phyloP scores from a whole-genome alignment of 2,797 vertebrate genomes.

The Phalloptychus januarius region DNA sequence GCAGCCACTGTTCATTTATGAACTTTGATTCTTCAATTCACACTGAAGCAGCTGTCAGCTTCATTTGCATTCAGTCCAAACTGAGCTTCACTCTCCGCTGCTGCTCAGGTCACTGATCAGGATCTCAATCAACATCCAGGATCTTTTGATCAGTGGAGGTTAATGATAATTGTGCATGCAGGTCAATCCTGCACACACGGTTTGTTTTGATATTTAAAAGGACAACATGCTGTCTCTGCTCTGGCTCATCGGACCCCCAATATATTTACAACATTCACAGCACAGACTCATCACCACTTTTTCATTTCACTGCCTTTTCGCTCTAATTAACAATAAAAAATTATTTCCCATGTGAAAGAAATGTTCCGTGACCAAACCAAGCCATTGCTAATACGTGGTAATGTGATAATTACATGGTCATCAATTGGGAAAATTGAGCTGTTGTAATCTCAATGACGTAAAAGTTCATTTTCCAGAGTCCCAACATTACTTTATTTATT shows the following conservation, averaged over 20 bases:
- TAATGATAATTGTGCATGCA: background rate
- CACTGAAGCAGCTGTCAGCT: background rate
- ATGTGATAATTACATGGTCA: conserved; percentile 62
- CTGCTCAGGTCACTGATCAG: background rate
- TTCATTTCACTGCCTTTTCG: conserved; percentile 9
- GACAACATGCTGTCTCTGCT: background rate
- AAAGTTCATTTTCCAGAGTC: conserved; percentile 44
- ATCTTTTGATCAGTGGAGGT: background rate
- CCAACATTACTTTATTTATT: conserved; percentile 18
- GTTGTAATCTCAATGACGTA: conserved; percentile 65
- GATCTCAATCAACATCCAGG: background rate
- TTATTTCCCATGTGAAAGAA: conserved; percentile 56
- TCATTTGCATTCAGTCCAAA: background rate
- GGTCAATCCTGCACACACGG: background rate
- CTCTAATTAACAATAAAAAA: conserved; percentile 60
- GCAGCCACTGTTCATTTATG: background rate
- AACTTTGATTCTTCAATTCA: background rate
- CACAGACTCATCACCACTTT: conserved; percentile 13
- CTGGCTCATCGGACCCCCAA: background rate
- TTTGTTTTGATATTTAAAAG: conserved; percentile 4
- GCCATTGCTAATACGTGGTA: conserved; percentile 50
- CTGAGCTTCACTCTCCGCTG: background rate
- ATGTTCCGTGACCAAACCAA: conserved; percentile 56
- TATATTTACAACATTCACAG: conserved; percentile 7
- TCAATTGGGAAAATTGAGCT: conserved; percentile 61